phyloP scores from a whole-genome alignment of 2,113 vertebrate species.

The Tenebrosternarchus preto region DNA sequence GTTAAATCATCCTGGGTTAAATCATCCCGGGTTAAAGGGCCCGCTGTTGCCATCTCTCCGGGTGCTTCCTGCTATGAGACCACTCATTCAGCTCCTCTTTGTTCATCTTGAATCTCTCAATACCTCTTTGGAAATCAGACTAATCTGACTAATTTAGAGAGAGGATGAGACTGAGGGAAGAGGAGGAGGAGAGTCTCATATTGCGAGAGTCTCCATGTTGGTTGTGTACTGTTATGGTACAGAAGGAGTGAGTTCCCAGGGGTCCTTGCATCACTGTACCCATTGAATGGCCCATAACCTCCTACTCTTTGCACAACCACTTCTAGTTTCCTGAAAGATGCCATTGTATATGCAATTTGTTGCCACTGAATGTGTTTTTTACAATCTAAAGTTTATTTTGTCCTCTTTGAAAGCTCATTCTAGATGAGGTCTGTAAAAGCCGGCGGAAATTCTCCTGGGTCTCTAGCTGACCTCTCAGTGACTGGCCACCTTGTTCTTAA shows the following conservation, averaged over 20 bases:
- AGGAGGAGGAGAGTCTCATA: constrained; percentile 77
- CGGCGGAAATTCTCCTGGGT: constrained; percentile 78
- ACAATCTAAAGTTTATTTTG: constrained; percentile 61
- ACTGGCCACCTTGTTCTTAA: constrained; percentile 88
- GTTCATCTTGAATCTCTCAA: constrained; percentile 53
- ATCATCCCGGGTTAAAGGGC: constrained; percentile 50
- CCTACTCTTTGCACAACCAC: constrained; percentile 76
- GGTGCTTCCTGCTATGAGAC: constrained; percentile 42
- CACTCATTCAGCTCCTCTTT: constrained; percentile 49
- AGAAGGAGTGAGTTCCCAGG: constrained; percentile 86
- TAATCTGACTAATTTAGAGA: constrained; percentile 43
- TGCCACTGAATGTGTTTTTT: constrained; percentile 51
- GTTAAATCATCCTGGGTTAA: constrained; percentile 53
- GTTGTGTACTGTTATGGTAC: constrained; percentile 32
- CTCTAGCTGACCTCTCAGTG: constrained; percentile 84
- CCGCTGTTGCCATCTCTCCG: constrained; percentile 33
- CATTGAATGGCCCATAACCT: constrained; percentile 78
- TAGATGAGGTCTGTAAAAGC: constrained; percentile 75
- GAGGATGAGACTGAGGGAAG: background rate
- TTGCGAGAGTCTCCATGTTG: constrained; percentile 79
- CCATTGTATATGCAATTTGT: constrained; percentile 56
- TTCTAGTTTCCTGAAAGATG: constrained; percentile 73
- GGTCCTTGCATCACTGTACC: constrained; percentile 81
- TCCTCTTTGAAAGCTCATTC: constrained; percentile 72
- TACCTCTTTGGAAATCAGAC: constrained; percentile 54